phyloP scores from a whole-genome alignment of 2,113 vertebrate species.

The Carassius auratus region DNA sequence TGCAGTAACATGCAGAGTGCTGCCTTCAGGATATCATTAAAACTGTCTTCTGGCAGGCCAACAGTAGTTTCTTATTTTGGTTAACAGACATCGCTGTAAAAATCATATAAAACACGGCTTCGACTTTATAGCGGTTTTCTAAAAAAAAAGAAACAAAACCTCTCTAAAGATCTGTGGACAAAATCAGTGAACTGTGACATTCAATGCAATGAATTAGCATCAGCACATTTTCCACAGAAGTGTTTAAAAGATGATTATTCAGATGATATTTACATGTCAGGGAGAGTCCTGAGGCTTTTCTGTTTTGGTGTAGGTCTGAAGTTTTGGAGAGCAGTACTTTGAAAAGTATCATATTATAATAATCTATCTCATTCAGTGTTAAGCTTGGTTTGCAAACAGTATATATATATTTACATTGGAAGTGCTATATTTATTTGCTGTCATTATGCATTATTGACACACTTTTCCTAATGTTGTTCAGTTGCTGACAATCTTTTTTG shows the following conservation, averaged over 20 bases:
- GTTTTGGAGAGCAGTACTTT: not conserved
- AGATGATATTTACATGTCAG: not conserved
- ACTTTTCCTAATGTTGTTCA: too few species aligned
- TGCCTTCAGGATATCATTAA: constrained; percentile 45
- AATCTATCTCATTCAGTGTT: too few species aligned
- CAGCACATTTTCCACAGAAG: not conserved
- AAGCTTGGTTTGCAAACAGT: too few species aligned
- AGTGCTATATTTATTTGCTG: too few species aligned
- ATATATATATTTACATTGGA: too few species aligned
- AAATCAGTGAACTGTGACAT: constrained; percentile 14
- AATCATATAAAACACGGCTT: constrained; percentile 16
- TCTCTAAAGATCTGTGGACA: constrained; percentile 1
- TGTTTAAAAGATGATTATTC: not conserved
- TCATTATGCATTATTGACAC: too few species aligned
- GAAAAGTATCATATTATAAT: not conserved
- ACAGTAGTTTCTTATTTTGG: constrained; percentile 19
- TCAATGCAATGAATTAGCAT: constrained; percentile 4
- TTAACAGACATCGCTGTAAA: constrained; percentile 20
- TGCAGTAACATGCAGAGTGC: constrained; percentile 24
- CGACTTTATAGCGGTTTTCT: constrained; percentile 15
- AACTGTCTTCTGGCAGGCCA: constrained; percentile 16
- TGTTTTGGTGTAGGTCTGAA: not conserved
- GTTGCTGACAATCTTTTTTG: too few species aligned
- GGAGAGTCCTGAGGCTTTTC: not conserved
- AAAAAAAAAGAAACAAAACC: not conserved